Conservation (phyloP, 23 tunicate species). For the Styela clava region DNA sequence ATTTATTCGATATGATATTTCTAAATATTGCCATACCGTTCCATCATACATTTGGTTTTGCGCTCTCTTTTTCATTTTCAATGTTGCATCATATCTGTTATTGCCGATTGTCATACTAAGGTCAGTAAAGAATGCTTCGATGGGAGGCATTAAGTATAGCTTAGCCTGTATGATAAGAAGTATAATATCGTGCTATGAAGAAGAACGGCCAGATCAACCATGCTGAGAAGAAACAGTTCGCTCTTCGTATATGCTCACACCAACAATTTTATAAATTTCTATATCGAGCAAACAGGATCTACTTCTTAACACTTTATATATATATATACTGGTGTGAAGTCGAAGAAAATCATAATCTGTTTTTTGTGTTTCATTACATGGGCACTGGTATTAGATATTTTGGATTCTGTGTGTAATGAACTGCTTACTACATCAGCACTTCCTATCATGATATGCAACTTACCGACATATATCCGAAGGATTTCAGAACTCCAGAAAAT, state of each 20-base stretch:
- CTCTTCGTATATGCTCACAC: neutral
- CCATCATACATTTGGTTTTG: neutral
- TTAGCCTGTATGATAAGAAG: neutral
- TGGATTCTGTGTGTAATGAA: no score
- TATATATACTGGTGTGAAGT: neutral
- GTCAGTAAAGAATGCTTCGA: neutral
- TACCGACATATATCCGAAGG: no score
- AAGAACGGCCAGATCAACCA: no score
- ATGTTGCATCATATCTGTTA: neutral
- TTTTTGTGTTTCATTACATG: no score
- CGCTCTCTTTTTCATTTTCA: neutral
- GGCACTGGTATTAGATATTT: no score
- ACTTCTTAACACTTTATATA: neutral
- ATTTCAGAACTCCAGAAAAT: no score
- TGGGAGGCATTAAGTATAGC: neutral
- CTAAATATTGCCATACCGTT: neutral
- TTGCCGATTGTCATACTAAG: neutral
- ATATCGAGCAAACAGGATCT: neutral
- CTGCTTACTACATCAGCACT: no score
- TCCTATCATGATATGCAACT: no score
- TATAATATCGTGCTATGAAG: neutral
- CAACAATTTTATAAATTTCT: neutral
- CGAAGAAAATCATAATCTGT: no score
- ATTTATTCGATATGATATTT: no score
- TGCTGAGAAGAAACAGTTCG: no score